Evolutionary conservation across 2,888 invertebrate genomes (phyloP).

Genomic region (Synanthedon vespiformis): DNA sequence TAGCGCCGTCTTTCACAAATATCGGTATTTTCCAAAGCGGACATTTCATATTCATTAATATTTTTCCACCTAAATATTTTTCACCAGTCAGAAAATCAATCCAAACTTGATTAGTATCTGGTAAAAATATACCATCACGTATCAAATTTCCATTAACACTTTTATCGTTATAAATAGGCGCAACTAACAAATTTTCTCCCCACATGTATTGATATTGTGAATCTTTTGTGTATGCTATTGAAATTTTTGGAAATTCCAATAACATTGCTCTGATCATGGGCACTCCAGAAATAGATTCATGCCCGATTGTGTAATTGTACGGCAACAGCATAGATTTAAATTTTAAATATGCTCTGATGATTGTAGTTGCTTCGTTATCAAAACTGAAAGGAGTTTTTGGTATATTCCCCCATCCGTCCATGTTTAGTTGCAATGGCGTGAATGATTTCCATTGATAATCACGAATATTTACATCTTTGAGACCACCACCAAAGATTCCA

Average conservation of each 20-base stretch:
- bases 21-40: slow-evolving; percentile 58
- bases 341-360: slow-evolving; percentile 58
- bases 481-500: slow-evolving; percentile 48
- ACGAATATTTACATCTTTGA: slow-evolving; percentile 41
- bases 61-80: slow-evolving; percentile 52
- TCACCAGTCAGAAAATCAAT: slow-evolving; percentile 51
- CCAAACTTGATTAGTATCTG: slow-evolving; percentile 44
- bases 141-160: slow-evolving; percentile 17
- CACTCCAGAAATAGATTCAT: slow-evolving; percentile 37
- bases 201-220: slow-evolving; percentile 63
- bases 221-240: slow-evolving; percentile 35
- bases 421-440: slow-evolving; percentile 56
- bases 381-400: slow-evolving; percentile 52
- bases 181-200: slow-evolving; percentile 54
- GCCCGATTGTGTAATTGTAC: slow-evolving; percentile 50
- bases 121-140: slow-evolving; percentile 45
- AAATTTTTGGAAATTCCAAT: slow-evolving; percentile 45
- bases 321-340: slow-evolving; percentile 54
- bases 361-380: slow-evolving; percentile 36
- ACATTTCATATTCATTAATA: slow-evolving; percentile 36
- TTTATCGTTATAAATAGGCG: slow-evolving; percentile 41
- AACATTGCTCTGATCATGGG: slow-evolving; percentile 62
- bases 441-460: slow-evolving; percentile 63
- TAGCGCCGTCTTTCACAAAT: slow-evolving; percentile 51
- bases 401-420: slow-evolving; percentile 57